Evolutionary conservation across 1,140 invertebrate species (phyloP).

Genomic region (Chironomus tepperi): DNA sequence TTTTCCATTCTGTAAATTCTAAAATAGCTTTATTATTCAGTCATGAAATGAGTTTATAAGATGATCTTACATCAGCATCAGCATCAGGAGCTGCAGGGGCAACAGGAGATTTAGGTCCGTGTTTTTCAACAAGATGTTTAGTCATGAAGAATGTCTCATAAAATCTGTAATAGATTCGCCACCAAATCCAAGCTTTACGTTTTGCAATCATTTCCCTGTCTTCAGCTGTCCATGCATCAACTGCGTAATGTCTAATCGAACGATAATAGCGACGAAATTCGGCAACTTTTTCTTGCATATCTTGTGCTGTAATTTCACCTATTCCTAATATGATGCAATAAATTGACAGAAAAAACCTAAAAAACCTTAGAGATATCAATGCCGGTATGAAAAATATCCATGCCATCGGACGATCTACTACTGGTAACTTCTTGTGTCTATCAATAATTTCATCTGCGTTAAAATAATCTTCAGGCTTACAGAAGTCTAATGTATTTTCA

Average conservation of each 20-base stretch:
- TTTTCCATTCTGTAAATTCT: neutral
- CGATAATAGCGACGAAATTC: neutral
- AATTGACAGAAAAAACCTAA: neutral
- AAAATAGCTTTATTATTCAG: neutral
- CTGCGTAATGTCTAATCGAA: neutral
- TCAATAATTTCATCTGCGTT: neutral
- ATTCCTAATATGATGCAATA: neutral
- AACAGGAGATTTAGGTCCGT: too few relatives aligned
- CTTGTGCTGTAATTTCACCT: neutral
- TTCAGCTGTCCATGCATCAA: neutral
- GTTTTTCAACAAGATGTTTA: neutral
- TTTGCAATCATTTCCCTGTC: neutral
- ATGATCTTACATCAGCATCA: too few relatives aligned
- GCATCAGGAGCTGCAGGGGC: too few relatives aligned
- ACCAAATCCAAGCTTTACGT: neutral
- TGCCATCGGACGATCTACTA: neutral
- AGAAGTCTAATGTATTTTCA: neutral
- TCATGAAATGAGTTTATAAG: neutral
- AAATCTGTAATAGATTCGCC: neutral
- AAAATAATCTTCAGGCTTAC: neutral
- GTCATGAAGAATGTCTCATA: neutral
- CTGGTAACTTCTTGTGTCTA: neutral
- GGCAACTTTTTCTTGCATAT: neutral
- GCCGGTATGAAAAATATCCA: neutral
- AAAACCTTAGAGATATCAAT: neutral